These are phyloP conservation scores for Channa striata DNA, from an alignment of 2,797 vertebrate species.

Conservation along the genomic window DNA sequence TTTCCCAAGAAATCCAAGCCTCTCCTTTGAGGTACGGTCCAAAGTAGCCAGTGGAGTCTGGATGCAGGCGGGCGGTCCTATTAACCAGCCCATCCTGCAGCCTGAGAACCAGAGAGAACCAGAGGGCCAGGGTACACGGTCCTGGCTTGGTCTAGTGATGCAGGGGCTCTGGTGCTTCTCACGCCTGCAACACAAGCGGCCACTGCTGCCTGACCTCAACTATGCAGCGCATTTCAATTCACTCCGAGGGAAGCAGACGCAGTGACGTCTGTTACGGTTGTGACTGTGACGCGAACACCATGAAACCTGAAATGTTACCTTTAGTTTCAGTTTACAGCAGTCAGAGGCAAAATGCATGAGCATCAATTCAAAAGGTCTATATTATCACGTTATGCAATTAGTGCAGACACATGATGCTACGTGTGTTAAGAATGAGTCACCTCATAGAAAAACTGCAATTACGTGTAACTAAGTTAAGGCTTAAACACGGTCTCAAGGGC, in stretches of 20 bases:
- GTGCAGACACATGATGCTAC: conserved; percentile 14
- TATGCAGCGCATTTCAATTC: conserved; percentile 48
- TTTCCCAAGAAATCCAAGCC: conserved; percentile 79
- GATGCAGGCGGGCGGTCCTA: conserved; percentile 61
- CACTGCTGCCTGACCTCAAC: conserved; percentile 59
- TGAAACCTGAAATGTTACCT: too few species aligned
- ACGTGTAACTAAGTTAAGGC: conserved; percentile 6
- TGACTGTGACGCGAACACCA: conserved; percentile 11
- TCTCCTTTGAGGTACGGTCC: conserved; percentile 76
- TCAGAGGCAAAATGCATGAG: background rate
- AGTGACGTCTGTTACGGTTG: conserved; percentile 47
- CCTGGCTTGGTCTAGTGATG: conserved; percentile 51
- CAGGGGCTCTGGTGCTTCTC: conserved; percentile 66
- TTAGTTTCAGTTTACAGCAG: background rate
- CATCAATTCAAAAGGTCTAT: background rate
- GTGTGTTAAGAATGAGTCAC: conserved; percentile 21
- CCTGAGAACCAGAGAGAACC: conserved; percentile 69
- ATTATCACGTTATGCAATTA: conserved; percentile 1
- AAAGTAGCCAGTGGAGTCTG: conserved; percentile 67
- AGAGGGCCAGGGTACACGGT: conserved; percentile 41
- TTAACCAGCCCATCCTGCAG: conserved; percentile 60
- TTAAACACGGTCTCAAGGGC: conserved; percentile 19
- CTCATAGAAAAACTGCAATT: conserved; percentile 24
- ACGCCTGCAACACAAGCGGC: conserved; percentile 52
- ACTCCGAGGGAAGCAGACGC: conserved; percentile 48